These are phyloP conservation scores for Ophioninae sp. DNA, from an alignment of 2,888 invertebrate species.

Conservation along the genomic window DNA sequence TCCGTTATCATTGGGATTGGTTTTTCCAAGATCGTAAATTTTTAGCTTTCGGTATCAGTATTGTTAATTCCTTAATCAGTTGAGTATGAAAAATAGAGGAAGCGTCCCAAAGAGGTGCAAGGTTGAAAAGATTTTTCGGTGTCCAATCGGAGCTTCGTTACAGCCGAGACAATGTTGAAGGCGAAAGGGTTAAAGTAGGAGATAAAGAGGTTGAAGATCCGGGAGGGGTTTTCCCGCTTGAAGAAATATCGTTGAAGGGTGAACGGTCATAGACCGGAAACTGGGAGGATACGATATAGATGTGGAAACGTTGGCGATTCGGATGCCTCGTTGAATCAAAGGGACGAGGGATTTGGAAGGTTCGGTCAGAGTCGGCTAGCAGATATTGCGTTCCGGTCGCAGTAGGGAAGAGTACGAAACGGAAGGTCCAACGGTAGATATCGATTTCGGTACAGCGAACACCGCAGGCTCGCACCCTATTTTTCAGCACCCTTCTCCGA, in stretches of 20 bases:
- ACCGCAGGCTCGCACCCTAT: constrained; percentile 21
- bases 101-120: neutral
- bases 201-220: constrained; percentile 43
- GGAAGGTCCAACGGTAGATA: constrained; percentile 67
- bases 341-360: constrained; percentile 28
- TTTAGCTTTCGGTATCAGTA: neutral
- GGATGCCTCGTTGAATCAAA: constrained; percentile 34
- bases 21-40: neutral
- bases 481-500: constrained; percentile 28
- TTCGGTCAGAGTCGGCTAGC: constrained; percentile 42
- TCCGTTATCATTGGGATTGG: neutral
- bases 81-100: neutral
- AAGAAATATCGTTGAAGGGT: constrained; percentile 67
- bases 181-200: constrained; percentile 65
- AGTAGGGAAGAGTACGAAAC: constrained; percentile 65
- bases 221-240: constrained; percentile 64
- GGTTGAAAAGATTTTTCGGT: neutral
- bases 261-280: constrained; percentile 20
- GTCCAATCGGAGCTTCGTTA: neutral
- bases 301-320: constrained; percentile 4
- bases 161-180: constrained; percentile 63
- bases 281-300: constrained; percentile 9
- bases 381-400: constrained; percentile 56
- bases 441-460: constrained; percentile 69
- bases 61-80: neutral